These are phyloP conservation scores for Anthopleura xanthogrammica DNA, from an alignment of 92 coral and sea anemone species.

Conservation along the genomic window DNA sequence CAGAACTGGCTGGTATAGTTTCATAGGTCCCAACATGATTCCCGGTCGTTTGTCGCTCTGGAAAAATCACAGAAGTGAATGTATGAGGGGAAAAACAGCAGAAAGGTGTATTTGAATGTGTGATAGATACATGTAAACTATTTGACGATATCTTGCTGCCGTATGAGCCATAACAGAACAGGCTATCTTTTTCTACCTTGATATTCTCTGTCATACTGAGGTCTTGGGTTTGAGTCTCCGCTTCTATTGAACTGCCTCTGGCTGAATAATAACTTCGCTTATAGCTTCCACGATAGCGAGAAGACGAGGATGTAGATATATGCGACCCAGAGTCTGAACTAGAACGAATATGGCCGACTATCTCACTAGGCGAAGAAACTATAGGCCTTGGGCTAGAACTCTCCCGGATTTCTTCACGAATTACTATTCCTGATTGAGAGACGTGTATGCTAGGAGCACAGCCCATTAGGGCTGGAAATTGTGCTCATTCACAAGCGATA, in stretches of 20 bases:
- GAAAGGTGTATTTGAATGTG: conserved; percentile 17
- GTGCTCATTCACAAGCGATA: conserved; percentile 54
- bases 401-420: conserved; percentile 93
- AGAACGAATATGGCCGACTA: conserved; percentile 99
- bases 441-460: conserved; percentile 99
- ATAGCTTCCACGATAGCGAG: conserved; percentile 85
- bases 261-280: conserved; percentile 80
- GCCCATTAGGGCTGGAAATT: conserved; percentile 90
- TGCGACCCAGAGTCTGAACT: conserved; percentile 95
- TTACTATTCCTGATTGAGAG: conserved; percentile 95
- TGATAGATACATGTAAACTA: conserved; percentile 4
- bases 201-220: conserved; percentile 84
- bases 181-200: conserved; percentile 61
- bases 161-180: conserved; percentile 24
- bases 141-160: conserved; percentile 33
- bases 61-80: conserved; percentile 29
- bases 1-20: conserved; percentile 90
- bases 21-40: conserved; percentile 93
- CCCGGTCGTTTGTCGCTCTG: conserved; percentile 87
- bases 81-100: conserved; percentile 21
- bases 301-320: conserved; percentile 83
- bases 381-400: conserved; percentile 93
- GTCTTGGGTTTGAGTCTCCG: conserved; percentile 93
- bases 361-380: conserved; percentile 96
- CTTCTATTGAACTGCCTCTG: conserved; percentile 92